Conservation (phyloP, 2,797 vertebrate genomes). For the Enteromius anoplus region DNA sequence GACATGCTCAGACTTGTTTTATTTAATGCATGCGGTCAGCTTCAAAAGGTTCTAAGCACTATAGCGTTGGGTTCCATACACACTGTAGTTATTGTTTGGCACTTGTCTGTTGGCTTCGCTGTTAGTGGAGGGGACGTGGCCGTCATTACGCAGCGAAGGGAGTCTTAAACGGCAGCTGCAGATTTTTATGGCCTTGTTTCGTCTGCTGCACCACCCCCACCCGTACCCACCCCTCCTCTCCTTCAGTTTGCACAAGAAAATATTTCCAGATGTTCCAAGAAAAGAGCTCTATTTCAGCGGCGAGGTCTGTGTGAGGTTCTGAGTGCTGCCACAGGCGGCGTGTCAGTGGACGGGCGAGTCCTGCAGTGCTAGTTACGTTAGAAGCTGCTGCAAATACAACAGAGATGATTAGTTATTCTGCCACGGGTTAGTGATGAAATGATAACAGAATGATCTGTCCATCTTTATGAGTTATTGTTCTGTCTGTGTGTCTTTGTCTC, state of each 20-base stretch:
- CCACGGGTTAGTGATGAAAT: not conserved
- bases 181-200: constrained; percentile 53
- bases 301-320: constrained; percentile 19
- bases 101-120: not conserved
- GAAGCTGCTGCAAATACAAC: not conserved
- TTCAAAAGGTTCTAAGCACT: not conserved
- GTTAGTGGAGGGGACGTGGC: constrained; percentile 8
- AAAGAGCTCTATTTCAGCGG: constrained; percentile 49
- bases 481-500: not conserved
- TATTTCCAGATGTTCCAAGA: constrained; percentile 62
- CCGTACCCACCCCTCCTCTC: constrained; percentile 32
- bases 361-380: not conserved
- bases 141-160: constrained; percentile 49
- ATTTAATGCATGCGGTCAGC: not conserved
- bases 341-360: not conserved
- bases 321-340: constrained; percentile 31
- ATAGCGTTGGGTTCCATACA: not conserved
- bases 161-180: constrained; percentile 50
- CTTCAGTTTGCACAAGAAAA: constrained; percentile 53
- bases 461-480: not conserved
- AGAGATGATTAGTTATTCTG: no score
- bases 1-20: not conserved
- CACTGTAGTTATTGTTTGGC: constrained; percentile 33
- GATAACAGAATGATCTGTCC: not conserved
- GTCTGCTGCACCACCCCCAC: constrained; percentile 51